Evolutionary conservation across 2,113 vertebrate genomes (phyloP), one percentile per base, ranked within the genome.

Genomic region (Sapayoa aenigma): DNA sequence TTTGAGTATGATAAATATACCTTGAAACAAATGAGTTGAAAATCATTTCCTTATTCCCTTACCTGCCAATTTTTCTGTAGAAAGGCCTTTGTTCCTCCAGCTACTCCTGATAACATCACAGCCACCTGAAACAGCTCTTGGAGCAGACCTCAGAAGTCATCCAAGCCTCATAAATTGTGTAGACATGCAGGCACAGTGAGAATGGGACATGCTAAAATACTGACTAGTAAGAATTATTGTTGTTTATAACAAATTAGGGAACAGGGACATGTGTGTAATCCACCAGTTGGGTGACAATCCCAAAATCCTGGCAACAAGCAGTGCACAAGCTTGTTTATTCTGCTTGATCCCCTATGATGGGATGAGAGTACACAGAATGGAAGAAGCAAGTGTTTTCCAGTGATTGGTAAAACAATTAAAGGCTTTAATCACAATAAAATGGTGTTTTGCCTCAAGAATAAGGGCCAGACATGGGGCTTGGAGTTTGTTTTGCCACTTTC

Each of bases 31-130:
- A 88, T 63, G 2, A 80, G 81, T 86, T 80, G 63, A 81, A 94
- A 94, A 94, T 91, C 73, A 81, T 96, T 96, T 94, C 75, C 82
- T 80, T 83, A 71, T 88, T 94, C 67, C 22, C n/a, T 56, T 81
- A 90, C 59, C 79, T 85, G 90, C 75, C 94, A 94, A n/a, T 87
- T 90, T 93, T 88, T 80, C 50, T 63, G 30, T 68, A 67, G 87
- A 86, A 96, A 92, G 22, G 20, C 35, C 41, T 80, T 93, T 91
- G 56, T 93, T 95, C 78, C 75, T 90, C n/a, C 69, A 90, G 56
- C 79, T 92, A 77, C 22, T 84, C 35, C 76, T 78, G 93, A 90
- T 94, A 96, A 92, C 56, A 93, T 86, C 94, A 72, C 59, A 77
- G 78, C 25, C 92, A 93, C 87, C 82, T 80, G 75, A 92, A 95